Evolutionary conservation across 2,888 invertebrate species (phyloP).

Genomic region (Drosophila mayaguana): DNA sequence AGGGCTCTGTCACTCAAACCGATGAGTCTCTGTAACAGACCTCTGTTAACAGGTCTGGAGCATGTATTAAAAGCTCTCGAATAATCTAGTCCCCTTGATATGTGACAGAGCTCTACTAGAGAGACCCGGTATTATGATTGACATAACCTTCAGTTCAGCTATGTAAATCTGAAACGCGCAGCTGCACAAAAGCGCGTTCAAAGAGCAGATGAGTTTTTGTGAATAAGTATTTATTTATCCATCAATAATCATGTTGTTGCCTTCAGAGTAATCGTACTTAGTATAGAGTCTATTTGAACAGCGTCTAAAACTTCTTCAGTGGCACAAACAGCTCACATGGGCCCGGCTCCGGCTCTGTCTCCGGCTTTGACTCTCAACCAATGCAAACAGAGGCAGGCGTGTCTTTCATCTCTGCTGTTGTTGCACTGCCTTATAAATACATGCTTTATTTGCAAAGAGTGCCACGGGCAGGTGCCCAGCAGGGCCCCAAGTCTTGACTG

Average conservation of each 20-base stretch:
- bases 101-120: neutral
- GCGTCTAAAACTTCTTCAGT: conserved; percentile 56
- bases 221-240: conserved; percentile 6
- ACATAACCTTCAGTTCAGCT: conserved; percentile 39
- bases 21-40: neutral
- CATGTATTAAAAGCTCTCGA: neutral
- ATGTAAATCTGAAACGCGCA: conserved; percentile 14
- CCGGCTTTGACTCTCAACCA: conserved; percentile 18
- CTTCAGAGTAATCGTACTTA: conserved; percentile 5
- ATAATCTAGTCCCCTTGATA: neutral
- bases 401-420: conserved; percentile 12
- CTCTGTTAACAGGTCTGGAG: neutral
- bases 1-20: neutral
- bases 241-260: conserved; percentile 6
- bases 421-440: conserved; percentile 20
- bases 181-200: neutral
- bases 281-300: conserved; percentile 48
- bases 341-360: conserved; percentile 9
- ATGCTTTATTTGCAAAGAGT: conserved; percentile 42
- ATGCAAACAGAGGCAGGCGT: conserved; percentile 37
- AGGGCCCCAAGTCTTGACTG: conserved; percentile 29
- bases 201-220: conserved; percentile 2
- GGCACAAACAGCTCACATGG: conserved; percentile 38
- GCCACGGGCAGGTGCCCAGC: conserved; percentile 25
- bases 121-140: conserved; percentile 2